A percentile compares a stretch with the other conserved stretches of the same genome.
Conservation (phyloP, 1,140 invertebrate species). For the Microvelia longipes region DNA sequence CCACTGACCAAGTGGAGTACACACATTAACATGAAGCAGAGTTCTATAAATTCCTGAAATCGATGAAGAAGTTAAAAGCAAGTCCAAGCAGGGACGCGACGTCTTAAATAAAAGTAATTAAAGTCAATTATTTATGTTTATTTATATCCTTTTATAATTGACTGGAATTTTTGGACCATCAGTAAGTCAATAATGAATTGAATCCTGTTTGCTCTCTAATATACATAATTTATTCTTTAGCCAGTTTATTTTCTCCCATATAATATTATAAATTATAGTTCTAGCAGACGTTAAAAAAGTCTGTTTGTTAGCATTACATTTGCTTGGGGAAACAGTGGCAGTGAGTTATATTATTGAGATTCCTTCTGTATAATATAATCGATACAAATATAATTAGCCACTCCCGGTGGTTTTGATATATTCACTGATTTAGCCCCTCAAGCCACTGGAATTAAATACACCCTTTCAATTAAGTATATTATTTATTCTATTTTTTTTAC, state of each 20-base stretch:
- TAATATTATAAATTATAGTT: neutral
- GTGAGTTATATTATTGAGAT: neutral
- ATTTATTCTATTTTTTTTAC: neutral
- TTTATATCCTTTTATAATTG: no score
- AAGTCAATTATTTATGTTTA: no score
- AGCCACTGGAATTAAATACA: neutral
- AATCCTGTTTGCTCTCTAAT: neutral
- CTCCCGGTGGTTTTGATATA: neutral
- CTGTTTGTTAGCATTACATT: neutral
- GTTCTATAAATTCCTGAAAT: no score
- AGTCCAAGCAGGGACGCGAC: no score
- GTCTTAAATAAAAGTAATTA: no score
- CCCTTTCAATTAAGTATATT: neutral
- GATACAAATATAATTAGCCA: neutral
- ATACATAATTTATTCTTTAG: neutral
- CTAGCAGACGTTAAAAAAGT: neutral
- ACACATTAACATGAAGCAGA: no score
- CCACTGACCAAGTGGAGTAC: no score
- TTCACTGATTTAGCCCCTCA: neutral
- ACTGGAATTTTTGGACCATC: no score
- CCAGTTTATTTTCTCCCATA: neutral
- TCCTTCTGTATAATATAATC: neutral
- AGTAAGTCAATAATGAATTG: neutral
- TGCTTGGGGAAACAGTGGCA: no score
- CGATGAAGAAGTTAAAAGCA: no score